Evolutionary conservation across 2,113 vertebrate species (phyloP), one percentile per base, ranked within the genome.

Genomic region (Typhlomys cinereus): DNA sequence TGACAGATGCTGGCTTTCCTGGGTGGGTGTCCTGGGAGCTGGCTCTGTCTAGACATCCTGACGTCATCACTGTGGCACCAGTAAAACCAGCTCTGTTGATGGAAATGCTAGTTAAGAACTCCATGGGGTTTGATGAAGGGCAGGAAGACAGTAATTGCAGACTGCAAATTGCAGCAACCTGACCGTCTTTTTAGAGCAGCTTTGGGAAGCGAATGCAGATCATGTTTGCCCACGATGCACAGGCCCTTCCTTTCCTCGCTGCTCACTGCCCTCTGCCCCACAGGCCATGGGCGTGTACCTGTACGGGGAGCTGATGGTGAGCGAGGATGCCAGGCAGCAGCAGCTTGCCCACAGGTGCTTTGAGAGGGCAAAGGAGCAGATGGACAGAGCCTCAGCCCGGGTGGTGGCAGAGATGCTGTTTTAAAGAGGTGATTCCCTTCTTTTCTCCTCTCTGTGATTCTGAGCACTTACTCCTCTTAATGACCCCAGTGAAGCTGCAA

Each of bases 261-360:
- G 0, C 5, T 31, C 70, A 62, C 71, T 80, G 59, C 29, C n/a
- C 74, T 95, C 67, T 14, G 97, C 82, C 39, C 97, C 92, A 8
- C 96, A 99, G 99, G 99, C 99, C 70, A 99, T 99, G 99, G 99
- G 99, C 48, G 98, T 99, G 54, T 99, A 99, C 97, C 98, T 99
- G 61, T 99, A 99, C 6, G 99, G 99, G 50, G 99, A 99, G 97
- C 97, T 99, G 98, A 99, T 99, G 99, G 96, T 99, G 95, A 98
- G 99, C 7, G 99, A 99, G 98, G 98, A 99, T 7, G 84, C 96
- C 3, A 95, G 97, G 89, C 99, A 99, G 92, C 99, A 99, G 97
- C 98, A 98, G 79, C 98, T 99, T 34, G 99, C 99, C 46, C 97
- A 59, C 64, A 98, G 94, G 90, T 99, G 99, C 95, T 99, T 99